Evolutionary conservation across 2,888 invertebrate species (phyloP), one percentile per base, ranked within the genome.

Genomic region (Hypsopygia costalis): DNA sequence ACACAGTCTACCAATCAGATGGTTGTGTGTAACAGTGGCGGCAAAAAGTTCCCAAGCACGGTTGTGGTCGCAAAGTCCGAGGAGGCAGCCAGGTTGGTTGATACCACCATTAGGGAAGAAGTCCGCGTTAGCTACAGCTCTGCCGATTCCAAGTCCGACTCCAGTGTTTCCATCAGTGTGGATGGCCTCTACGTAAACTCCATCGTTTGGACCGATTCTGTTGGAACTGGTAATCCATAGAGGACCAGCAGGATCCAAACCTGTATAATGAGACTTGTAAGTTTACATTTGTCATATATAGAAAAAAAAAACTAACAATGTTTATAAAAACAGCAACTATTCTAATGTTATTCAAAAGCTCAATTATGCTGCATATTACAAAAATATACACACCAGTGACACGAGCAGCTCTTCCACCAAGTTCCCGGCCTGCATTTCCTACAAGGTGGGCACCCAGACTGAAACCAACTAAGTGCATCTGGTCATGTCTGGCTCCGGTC

Each of bases 91-190:
- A 1, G 82, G 80, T 39, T 80, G 79, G 8, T 62, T 64, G 38
- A 52, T 71, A 0, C 92, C 25, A 25, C 25, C 25, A 6, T 25
- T 25, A 6, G 25, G 25, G 25, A 25, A 91, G 65, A 92, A 92
- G 63, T 92, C 92, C 1, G 68, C 90, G 41, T 90, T 70, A 0
- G 82, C 91, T 1, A 91, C 67, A 3, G 81, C 62, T 1, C 70
- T 60, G 0, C 90, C 90, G 25, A 81, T 90, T 57, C 58, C 91
- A 67, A 55, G 85, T 65, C 55, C 88, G 58, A n/a, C 77, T 55
- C 56, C 73, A 48, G 77, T 43, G 40, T 77, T 76, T 43, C 55
- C 52, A 34, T 60, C 52, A 1, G 60, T 60, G 41, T 60, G 60
- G 22, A 60, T 60, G 1, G 49, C 56, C 34, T 57, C 60, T 3